Conservation (phyloP, 2,888 invertebrate species). For the Brachyptera risi region DNA sequence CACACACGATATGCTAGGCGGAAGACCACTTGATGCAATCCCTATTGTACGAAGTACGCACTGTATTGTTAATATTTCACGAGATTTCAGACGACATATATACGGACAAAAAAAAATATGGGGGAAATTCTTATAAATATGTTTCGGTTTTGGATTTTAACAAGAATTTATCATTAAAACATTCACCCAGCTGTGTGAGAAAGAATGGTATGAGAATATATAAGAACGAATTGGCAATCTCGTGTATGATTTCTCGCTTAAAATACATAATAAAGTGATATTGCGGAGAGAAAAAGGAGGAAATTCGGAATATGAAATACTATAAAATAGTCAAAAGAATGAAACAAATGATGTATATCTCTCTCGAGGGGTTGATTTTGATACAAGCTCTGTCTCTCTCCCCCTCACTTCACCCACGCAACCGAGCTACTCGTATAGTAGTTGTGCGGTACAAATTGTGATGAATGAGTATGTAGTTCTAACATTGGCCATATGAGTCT, state of each 20-base stretch:
- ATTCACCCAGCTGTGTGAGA: slow-evolving; percentile 18
- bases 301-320: slow-evolving; percentile 11
- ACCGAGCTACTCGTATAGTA: background rate
- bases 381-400: background rate
- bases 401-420: background rate
- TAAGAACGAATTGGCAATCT: slow-evolving; percentile 25
- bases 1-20: background rate
- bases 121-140: slow-evolving; percentile 10
- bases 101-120: no score
- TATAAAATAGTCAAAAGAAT: slow-evolving; percentile 1
- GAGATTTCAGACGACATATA: slow-evolving; percentile 22
- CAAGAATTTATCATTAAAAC: slow-evolving; percentile 28
- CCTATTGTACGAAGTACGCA: slow-evolving; percentile 18
- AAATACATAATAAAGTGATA: slow-evolving; percentile 25
- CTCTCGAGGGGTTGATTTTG: slow-evolving; percentile 14
- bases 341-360: background rate
- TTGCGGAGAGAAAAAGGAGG: slow-evolving; percentile 3
- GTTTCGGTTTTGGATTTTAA: slow-evolving; percentile 11
- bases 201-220: no score
- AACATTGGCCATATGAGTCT: slow-evolving; percentile 15
- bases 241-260: slow-evolving; percentile 12
- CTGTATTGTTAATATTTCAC: slow-evolving; percentile 28
- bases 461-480: slow-evolving; percentile 21
- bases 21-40: slow-evolving; percentile 8
- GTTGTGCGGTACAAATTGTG: slow-evolving; percentile 23